Conservation (phyloP, 2,888 invertebrate species). For the Brachypalpus laphriformis region DNA sequence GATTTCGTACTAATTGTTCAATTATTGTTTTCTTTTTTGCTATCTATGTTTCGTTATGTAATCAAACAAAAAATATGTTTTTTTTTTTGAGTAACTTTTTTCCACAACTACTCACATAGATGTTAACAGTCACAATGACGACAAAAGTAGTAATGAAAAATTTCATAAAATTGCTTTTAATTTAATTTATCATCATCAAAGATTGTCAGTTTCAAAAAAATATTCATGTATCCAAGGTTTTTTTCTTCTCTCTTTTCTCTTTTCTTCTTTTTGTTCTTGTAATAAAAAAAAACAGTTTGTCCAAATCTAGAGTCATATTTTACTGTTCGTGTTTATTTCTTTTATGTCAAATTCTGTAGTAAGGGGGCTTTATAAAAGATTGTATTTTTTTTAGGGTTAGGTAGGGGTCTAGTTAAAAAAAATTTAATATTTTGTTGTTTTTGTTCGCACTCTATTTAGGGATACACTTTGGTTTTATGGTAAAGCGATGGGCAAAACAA, state of each 20-base stretch:
- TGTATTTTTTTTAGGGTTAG: background rate
- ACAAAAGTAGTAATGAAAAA: constrained; percentile 79
- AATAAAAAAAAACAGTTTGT: constrained; percentile 47
- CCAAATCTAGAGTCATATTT: constrained; percentile 59
- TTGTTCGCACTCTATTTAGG: constrained; percentile 38
- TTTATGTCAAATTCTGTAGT: constrained; percentile 58
- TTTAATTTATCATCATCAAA: constrained; percentile 22
- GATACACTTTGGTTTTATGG: constrained; percentile 50
- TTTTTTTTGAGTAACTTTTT: constrained; percentile 42
- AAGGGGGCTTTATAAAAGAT: constrained; percentile 41
- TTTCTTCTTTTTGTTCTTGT: constrained; percentile 6
- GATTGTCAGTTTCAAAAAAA: constrained; percentile 51
- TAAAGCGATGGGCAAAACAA: constrained; percentile 57
- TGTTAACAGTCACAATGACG: constrained; percentile 78
- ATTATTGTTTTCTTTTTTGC: constrained; percentile 72
- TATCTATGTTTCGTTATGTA: constrained; percentile 70
- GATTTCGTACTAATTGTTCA: constrained; percentile 69
- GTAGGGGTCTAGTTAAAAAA: constrained; percentile 47
- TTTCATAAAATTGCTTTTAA: constrained; percentile 56
- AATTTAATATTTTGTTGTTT: background rate
- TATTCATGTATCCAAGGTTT: constrained; percentile 43
- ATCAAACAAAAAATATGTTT: constrained; percentile 64
- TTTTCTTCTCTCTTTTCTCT: constrained; percentile 11
- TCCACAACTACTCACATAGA: constrained; percentile 76
- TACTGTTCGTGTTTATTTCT: constrained; percentile 54